Evolutionary conservation across 2,888 invertebrate species (phyloP), one percentile per base, ranked within the genome.

Genomic region (Listrodromus nycthemerus): DNA sequence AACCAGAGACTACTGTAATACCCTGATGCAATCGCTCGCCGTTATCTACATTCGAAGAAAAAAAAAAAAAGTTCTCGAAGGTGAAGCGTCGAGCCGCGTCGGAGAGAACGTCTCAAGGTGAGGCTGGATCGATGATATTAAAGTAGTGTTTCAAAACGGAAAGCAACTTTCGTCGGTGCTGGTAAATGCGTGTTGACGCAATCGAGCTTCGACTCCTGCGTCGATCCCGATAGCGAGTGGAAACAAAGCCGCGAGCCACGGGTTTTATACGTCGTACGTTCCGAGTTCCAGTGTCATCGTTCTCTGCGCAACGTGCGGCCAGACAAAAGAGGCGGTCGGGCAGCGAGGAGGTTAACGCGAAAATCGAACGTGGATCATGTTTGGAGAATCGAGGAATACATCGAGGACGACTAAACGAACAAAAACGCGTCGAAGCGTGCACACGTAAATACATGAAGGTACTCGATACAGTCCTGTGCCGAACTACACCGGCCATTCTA

Each of bases 201-300:
- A 33, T 16, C 70, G 70, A 55, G 33, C 13, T n/a, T 6, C 55
- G 55, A 21, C 8, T 73, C 27, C 1, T 41, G 71, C n/a, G 19
- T 48, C 61, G 61, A 58, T 45, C 63, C 55, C 45, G 45, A 10
- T 70, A 63, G 74, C 30, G 65, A 41, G 74, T 50, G 27, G 41
- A 13, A 71, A 79, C 77, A 50, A 66, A 80, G 70, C 24, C 55
- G 13, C 41, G 41, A 13, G 3, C 41, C 13, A 10, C 41, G 41
- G 19, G 10, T 21, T 2, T 21, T 55, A 21, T 24, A 55, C 61
- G 41, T 45, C 73, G 69, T 78, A 74, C 70, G 55, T 66, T 21
- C 13, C 58, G 66, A 80, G 66, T 80, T 80, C 80, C 76, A 76
- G 83, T 80, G 80, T 83, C 79, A 79, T 79, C 66, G 83, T 30